Conservation (phyloP, 2,797 vertebrate species). For the Micrastur ruficollis region DNA sequence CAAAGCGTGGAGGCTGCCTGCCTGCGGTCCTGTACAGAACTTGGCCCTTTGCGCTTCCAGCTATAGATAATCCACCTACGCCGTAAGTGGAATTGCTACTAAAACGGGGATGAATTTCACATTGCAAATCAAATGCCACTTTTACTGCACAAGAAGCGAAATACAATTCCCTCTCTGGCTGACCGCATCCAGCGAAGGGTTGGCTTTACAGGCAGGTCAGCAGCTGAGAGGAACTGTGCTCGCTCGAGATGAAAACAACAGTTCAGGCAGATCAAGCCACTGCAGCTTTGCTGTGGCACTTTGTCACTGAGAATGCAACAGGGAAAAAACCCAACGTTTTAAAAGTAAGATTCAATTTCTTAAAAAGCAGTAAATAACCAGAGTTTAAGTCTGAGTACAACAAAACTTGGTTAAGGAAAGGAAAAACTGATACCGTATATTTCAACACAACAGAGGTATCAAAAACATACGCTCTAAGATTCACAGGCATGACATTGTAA, state of each 20-base stretch:
- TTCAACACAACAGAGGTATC: neutral
- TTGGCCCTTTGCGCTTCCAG: neutral
- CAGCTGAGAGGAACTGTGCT: neutral
- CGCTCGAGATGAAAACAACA: neutral
- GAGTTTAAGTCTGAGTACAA: neutral
- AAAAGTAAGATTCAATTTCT: neutral
- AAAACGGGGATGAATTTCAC: neutral
- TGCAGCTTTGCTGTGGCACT: neutral
- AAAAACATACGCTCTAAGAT: neutral
- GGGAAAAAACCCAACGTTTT: accelerated
- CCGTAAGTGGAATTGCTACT: neutral
- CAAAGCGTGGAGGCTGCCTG: neutral
- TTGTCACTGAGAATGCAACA: neutral
- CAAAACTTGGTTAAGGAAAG: neutral
- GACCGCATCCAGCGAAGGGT: neutral
- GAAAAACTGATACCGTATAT: neutral
- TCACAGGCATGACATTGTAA: neutral
- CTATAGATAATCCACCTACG: neutral
- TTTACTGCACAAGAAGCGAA: neutral
- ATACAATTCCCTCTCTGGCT: neutral
- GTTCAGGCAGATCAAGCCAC: neutral
- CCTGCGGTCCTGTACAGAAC: neutral
- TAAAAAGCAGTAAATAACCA: neutral
- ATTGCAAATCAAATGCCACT: neutral
- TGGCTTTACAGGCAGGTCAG: neutral